Evolutionary conservation across 2,888 invertebrate genomes (phyloP), one percentile per base, ranked within the genome.

Genomic region (Mellilla xanthometata): DNA sequence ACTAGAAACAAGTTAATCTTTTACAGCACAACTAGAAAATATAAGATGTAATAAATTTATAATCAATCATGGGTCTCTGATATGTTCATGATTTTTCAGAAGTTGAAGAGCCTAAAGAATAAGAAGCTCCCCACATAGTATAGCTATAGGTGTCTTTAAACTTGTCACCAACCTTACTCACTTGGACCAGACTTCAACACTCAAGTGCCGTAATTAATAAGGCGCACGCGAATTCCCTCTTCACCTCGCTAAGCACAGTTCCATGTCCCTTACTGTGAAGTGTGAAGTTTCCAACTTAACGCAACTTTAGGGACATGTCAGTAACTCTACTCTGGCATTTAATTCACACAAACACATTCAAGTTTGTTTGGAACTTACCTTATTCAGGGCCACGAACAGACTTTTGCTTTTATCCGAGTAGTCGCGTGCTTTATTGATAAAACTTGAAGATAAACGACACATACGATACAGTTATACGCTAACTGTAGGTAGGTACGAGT

Each of bases 281-380:
- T 55, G 49, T 58, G 53, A 57, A 63, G 58, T 61, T 68, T 47
- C 39, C 39, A 56, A 54, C 56, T 60, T 52, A 52, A 49, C 58
- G 40, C 49, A 58, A 56, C 58, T 66, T 59, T 48, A 52, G 57
- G 56, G 58, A 49, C 54, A 56, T 52, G 50, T 58, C 56, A 60
- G 57, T 58, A 60, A 57, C 60, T 58, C 39, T 35, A 32, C 43
- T 54, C 46, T 54, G 41, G 44, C 59, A 57, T 54, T 58, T 40
- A 50, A 47, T 50, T 52, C 53, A 22, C 52, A 52, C 47, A 32
- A 57, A 52, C 15, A 19, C 15, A 19, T 19, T 19, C 15, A 1
- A 19, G 39, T 51, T 35, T 48, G 36, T 36, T 39, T 26, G n/a
- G 41, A 33, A 49, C 32, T 47, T 52, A 47, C 12, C 34, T 34